phyloP scores from a whole-genome alignment of 2,888 invertebrate genomes.

The Cheilosia pagana region DNA sequence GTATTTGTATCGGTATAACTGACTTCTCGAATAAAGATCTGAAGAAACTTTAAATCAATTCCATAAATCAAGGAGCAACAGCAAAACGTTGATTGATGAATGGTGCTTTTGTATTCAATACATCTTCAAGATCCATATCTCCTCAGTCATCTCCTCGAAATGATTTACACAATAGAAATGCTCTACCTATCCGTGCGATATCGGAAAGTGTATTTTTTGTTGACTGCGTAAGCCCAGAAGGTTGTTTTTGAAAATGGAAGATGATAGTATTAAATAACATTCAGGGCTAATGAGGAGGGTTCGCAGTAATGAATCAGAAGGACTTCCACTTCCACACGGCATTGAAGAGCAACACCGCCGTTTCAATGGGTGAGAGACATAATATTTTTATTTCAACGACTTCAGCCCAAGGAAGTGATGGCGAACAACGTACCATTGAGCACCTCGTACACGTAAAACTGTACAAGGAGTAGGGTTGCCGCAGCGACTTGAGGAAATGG shows the following conservation, averaged over 20 bases:
- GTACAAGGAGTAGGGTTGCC: neutral
- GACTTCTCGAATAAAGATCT: slow-evolving; percentile 4
- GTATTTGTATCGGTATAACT: neutral
- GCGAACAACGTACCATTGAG: slow-evolving; percentile 31
- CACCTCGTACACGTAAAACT: slow-evolving; percentile 9
- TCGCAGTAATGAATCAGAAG: slow-evolving; percentile 19
- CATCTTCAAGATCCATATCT: slow-evolving; percentile 33
- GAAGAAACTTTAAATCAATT: slow-evolving; percentile 34
- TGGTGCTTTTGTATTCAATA: slow-evolving; percentile 29
- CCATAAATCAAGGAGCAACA: slow-evolving; percentile 49
- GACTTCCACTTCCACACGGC: slow-evolving; percentile 5
- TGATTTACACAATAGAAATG: slow-evolving; percentile 51
- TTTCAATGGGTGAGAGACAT: slow-evolving; percentile 49
- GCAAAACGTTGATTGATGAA: slow-evolving; percentile 63
- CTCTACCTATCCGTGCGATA: slow-evolving; percentile 1
- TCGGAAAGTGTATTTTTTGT: neutral
- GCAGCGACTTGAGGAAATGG: too few species aligned
- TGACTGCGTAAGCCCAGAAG: slow-evolving; percentile 16
- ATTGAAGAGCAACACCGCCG: slow-evolving; percentile 20
- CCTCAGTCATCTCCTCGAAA: slow-evolving; percentile 32
- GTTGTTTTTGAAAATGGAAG: slow-evolving; percentile 18
- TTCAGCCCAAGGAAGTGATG: slow-evolving; percentile 45
- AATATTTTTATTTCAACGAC: slow-evolving; percentile 58
- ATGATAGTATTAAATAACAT: slow-evolving; percentile 56
- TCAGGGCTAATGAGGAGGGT: slow-evolving; percentile 9